Evolutionary conservation across 2,113 vertebrate species (phyloP), one percentile per base, ranked within the genome.

Genomic region (Mirza zaza): DNA sequence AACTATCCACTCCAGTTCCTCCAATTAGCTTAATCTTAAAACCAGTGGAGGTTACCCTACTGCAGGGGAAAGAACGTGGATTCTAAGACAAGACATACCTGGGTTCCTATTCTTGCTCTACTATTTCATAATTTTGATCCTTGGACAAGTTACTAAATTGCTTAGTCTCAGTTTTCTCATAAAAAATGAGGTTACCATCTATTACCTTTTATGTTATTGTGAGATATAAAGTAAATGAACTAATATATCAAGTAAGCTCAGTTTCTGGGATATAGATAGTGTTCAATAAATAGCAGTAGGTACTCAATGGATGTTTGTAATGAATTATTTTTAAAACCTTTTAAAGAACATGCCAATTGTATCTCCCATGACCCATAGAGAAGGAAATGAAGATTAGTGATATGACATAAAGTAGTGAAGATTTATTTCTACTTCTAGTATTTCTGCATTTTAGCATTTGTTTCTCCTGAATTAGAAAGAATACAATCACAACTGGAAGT

Each of bases 311-410:
- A 85, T 90, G 67, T 25, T 90, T 75, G n/a, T 34, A 23, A 94
- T 59, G 61, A 89, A 90, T 65, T 27, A 52, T 63, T 94, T 96
- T 94, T 86, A 92, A 92, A 84, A 14, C 45, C 21, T 65, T 91
- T 32, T 52, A 81, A 87, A 1, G 15, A 90, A 21, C 67, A 79
- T 67, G 52, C 71, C 34, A 85, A 45, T 39, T 87, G 11, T 39
- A 77, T 59, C 20, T 92, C 15, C 61, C 73, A 59, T 27, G 32
- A 79, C n/a, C 70, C n/a, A 91, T 42, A 77, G 29, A 88, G 34
- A 95, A 3, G 32, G n/a, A 93, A 97, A 91, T 63, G n/a, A 95
- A 96, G 36, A 95, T 93, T 61, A 89, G 13, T 90, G 76, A 94
- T 27, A 86, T 21, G 8, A 82, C 12, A 57, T 42, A 80, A 87